Percentiles rank a stretch among this genome's conserved stretches.
These are phyloP conservation scores for Siniperca chuatsi DNA, from an alignment of 2,113 vertebrate genomes.

Conservation along the genomic window DNA sequence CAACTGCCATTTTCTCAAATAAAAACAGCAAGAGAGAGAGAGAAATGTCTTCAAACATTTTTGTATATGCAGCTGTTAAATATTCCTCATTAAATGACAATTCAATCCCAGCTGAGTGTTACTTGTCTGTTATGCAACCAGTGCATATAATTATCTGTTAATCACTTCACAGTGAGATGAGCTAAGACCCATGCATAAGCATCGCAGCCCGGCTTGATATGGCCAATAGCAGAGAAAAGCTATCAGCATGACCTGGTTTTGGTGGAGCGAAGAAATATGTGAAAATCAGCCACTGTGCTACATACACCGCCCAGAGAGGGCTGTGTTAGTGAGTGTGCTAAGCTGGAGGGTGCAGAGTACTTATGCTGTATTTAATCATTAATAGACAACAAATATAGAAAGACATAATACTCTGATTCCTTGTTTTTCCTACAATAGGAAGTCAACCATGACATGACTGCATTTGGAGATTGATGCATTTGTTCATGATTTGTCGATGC, in stretches of 20 bases:
- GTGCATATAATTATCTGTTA: constrained; percentile 65
- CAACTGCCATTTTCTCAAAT: constrained; percentile 1
- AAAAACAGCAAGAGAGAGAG: not conserved
- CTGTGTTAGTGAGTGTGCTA: constrained; percentile 49
- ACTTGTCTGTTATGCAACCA: constrained; percentile 47
- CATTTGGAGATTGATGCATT: not conserved
- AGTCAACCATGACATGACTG: not conserved
- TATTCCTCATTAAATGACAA: constrained; percentile 19
- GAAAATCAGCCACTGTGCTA: constrained; percentile 37
- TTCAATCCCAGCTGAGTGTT: constrained; percentile 17
- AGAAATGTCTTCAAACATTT: not conserved
- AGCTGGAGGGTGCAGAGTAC: constrained; percentile 24
- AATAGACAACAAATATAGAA: not conserved
- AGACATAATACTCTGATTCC: not conserved
- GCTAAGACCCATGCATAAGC: constrained; percentile 40
- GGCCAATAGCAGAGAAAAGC: constrained; percentile 47
- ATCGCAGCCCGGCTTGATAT: constrained; percentile 36
- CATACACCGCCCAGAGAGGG: constrained; percentile 40
- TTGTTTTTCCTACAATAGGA: not conserved
- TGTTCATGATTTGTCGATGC: constrained; percentile 9
- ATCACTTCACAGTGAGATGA: constrained; percentile 55
- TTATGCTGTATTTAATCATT: not conserved
- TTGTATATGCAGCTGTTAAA: not conserved
- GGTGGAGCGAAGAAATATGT: constrained; percentile 55
- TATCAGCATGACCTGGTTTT: constrained; percentile 73